Evolutionary conservation across 2,797 vertebrate genomes (phyloP).

Genomic region (Neostethus bicornis): DNA sequence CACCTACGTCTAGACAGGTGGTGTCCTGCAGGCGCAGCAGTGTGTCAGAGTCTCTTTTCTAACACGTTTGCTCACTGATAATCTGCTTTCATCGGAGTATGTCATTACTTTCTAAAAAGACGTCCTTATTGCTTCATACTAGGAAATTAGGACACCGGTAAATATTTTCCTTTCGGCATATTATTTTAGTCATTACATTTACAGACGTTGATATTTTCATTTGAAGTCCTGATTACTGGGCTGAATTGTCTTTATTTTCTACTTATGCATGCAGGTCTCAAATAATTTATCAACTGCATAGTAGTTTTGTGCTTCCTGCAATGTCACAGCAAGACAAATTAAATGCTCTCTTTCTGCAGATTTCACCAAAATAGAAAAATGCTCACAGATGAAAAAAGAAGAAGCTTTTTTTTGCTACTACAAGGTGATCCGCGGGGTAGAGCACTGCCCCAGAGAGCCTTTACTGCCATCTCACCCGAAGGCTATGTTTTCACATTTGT

Average conservation of each 20-base stretch:
- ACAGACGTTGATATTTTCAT: constrained; percentile 18
- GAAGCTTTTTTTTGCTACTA: constrained; percentile 10
- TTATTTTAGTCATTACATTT: not conserved
- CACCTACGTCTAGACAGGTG: constrained; percentile 67
- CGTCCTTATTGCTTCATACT: constrained; percentile 16
- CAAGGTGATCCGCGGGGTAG: constrained; percentile 37
- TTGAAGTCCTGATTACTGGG: not conserved
- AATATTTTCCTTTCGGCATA: not conserved
- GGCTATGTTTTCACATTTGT: constrained; percentile 69
- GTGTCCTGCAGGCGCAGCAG: constrained; percentile 55
- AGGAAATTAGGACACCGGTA: constrained; percentile 2
- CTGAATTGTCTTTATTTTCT: constrained; percentile 1
- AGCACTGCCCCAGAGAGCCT: constrained; percentile 54
- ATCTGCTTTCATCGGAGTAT: constrained; percentile 37
- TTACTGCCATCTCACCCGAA: constrained; percentile 55
- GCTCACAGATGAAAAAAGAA: constrained; percentile 15
- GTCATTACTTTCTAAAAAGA: constrained; percentile 26
- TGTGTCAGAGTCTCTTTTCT: constrained; percentile 44
- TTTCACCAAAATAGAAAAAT: constrained; percentile 23
- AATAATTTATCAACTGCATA: constrained; percentile 8
- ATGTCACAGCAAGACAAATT: constrained; percentile 9
- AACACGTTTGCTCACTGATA: constrained; percentile 40
- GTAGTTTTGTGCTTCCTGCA: constrained; percentile 11
- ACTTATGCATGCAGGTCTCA: not conserved
- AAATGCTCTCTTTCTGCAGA: constrained; percentile 7